A percentile compares a stretch with the other conserved stretches of the same genome.
phyloP scores from a whole-genome alignment of 2,888 invertebrate species.

The Andrena marginata region DNA sequence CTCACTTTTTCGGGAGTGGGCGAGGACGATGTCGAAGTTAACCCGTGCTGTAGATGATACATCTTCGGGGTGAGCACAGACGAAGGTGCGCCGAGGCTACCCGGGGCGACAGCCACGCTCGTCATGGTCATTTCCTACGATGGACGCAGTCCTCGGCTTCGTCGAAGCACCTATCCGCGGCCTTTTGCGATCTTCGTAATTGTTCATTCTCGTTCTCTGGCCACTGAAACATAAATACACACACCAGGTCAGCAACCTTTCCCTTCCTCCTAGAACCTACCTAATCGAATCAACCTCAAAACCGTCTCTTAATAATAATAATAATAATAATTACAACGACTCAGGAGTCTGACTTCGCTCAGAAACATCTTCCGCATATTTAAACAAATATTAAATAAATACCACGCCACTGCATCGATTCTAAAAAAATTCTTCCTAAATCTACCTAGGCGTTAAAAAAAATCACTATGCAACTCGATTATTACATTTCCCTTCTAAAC shows the following conservation, averaged over 20 bases:
- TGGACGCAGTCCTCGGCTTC: constrained; percentile 72
- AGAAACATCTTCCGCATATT: no score
- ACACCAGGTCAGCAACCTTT: not conserved
- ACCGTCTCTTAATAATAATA: no score
- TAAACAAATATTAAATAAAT: no score
- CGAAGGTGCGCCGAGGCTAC: constrained; percentile 81
- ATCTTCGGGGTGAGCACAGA: constrained; percentile 82
- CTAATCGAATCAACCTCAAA: no score
- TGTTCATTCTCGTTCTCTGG: constrained; percentile 76
- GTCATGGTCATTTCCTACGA: constrained; percentile 84
- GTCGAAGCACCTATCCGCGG: constrained; percentile 72
- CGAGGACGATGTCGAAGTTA: constrained; percentile 74
- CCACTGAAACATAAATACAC: constrained; percentile 35
- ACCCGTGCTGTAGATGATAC: constrained; percentile 81
- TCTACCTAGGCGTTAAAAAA: no score
- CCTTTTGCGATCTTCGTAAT: constrained; percentile 70
- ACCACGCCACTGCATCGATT: no score
- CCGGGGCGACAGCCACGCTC: constrained; percentile 84
- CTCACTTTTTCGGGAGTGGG: constrained; percentile 79
- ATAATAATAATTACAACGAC: no score
- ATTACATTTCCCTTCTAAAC: no score
- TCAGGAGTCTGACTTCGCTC: no score
- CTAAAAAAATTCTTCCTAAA: no score
- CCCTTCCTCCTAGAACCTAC: no score
- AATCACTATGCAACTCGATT: no score